These are phyloP conservation scores for Piscicola geometra DNA, from an alignment of 2,888 invertebrate species.

Conservation along the genomic window DNA sequence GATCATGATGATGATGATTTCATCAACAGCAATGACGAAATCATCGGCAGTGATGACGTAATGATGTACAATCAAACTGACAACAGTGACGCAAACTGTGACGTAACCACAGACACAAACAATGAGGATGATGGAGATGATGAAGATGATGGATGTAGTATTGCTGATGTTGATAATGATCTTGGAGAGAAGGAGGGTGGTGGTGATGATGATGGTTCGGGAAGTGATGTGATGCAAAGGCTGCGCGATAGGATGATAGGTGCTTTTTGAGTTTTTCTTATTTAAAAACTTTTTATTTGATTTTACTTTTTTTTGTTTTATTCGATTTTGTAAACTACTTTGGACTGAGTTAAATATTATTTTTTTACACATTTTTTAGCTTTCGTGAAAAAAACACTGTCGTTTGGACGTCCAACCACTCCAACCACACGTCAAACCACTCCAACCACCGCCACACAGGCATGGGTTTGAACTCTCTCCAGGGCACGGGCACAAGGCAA, in stretches of 20 bases:
- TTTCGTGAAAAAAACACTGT: not conserved
- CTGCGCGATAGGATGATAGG: not conserved
- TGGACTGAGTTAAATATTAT: not conserved
- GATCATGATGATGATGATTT: slow-evolving; percentile 2
- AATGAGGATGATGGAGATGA: too few species aligned
- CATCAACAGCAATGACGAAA: too few species aligned
- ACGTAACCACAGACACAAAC: too few species aligned
- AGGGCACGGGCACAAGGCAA: not conserved
- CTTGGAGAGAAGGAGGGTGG: too few species aligned
- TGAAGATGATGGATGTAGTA: too few species aligned
- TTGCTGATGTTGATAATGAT: too few species aligned
- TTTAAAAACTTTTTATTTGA: not conserved
- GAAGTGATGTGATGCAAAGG: not conserved
- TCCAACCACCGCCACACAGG: not conserved
- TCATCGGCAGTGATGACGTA: too few species aligned
- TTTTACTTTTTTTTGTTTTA: not conserved
- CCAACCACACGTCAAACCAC: not conserved
- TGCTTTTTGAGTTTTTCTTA: not conserved
- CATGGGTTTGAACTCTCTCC: slow-evolving; percentile 3
- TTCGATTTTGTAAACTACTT: not conserved
- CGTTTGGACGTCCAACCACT: not conserved
- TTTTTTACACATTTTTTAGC: not conserved
- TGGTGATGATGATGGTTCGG: not conserved
- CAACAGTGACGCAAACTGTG: too few species aligned
- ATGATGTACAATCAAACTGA: too few species aligned